These are phyloP conservation scores for Leptodactylus fuscus DNA, from an alignment of 2,113 vertebrate genomes.

Conservation along the genomic window DNA sequence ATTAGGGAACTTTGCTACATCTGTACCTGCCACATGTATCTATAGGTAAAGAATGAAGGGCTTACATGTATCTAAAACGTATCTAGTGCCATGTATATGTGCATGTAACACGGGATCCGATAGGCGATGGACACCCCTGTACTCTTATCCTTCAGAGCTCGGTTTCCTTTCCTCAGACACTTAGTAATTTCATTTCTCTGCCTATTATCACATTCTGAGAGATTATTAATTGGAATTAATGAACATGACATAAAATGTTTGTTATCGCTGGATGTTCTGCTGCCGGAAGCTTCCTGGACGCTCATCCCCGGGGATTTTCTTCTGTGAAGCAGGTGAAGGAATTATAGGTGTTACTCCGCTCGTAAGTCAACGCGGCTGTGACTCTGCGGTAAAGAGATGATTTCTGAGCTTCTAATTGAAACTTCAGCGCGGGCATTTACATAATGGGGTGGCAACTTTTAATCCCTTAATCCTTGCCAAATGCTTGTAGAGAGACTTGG, in stretches of 20 bases:
- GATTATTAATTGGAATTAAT: constrained; percentile 20
- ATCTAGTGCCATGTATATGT: too few relatives aligned
- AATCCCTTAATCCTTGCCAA: too few relatives aligned
- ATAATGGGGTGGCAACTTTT: too few relatives aligned
- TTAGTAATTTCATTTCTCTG: neutral
- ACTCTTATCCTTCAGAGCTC: too few relatives aligned
- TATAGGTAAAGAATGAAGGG: too few relatives aligned
- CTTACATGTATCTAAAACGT: too few relatives aligned
- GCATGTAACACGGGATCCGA: too few relatives aligned
- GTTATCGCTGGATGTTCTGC: neutral
- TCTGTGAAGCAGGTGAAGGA: neutral
- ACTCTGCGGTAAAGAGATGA: neutral
- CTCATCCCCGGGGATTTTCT: neutral
- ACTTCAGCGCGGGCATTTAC: neutral
- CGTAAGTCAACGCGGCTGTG: neutral
- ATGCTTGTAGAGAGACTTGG: too few relatives aligned
- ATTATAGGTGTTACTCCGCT: neutral
- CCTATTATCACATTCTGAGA: neutral
- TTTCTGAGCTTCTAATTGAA: neutral
- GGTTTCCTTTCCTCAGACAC: too few relatives aligned
- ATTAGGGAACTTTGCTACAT: too few relatives aligned
- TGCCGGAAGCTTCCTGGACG: neutral
- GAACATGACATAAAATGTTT: neutral
- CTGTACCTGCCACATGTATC: too few relatives aligned
- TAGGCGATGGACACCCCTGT: too few relatives aligned